phyloP scores from a whole-genome alignment of 53 echinoderm and acorn worm species.

The Holothuria scabra region DNA sequence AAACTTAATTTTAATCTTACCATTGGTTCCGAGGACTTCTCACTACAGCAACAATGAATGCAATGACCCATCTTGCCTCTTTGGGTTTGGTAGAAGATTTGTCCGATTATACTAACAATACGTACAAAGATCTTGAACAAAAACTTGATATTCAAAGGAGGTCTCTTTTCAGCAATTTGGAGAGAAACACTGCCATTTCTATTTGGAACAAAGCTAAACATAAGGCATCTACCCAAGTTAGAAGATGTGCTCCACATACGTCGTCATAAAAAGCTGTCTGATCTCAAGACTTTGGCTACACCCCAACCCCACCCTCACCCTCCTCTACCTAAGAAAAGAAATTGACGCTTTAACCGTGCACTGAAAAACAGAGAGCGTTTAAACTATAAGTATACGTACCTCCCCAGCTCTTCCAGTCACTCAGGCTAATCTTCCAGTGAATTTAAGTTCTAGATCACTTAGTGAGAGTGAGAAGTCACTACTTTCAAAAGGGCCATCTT shows the following conservation, averaged over 20 bases:
- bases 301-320: background rate
- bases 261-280: background rate
- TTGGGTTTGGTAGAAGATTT: background rate
- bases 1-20: conserved; percentile 13
- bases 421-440: background rate
- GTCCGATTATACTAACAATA: background rate
- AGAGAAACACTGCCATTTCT: background rate
- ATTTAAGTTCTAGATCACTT: background rate
- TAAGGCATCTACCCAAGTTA: background rate
- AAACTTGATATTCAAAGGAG: background rate
- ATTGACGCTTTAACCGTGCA: background rate
- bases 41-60: background rate
- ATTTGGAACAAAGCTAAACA: conserved; percentile 10
- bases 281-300: background rate
- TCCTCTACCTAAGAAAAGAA: too few species aligned
- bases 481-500: background rate
- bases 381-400: background rate
- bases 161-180: background rate
- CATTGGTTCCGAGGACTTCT: background rate
- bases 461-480: background rate
- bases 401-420: background rate
- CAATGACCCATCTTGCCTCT: background rate
- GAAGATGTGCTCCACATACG: background rate
- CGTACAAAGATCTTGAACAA: background rate
- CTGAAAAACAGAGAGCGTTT: background rate